phyloP scores from a whole-genome alignment of 2,113 vertebrate species.

The Megalops atlanticus region DNA sequence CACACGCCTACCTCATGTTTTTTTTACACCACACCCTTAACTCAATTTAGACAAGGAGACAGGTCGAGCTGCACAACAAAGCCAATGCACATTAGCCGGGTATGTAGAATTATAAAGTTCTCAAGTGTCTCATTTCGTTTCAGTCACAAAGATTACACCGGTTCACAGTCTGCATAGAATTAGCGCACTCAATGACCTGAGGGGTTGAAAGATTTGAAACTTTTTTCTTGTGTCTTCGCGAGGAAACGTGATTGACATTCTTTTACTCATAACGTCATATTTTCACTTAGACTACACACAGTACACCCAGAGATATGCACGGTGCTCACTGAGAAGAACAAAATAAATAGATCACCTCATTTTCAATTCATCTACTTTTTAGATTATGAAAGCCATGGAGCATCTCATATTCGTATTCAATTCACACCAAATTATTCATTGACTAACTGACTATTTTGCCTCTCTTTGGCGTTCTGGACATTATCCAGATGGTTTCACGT shows the following conservation, averaged over 20 bases:
- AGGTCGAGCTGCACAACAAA: not conserved
- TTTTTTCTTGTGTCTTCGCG: too few species aligned
- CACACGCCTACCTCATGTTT: not conserved
- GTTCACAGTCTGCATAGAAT: not conserved
- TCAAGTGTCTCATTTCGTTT: not conserved
- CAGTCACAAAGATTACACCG: not conserved
- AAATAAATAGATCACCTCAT: too few species aligned
- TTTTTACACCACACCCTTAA: constrained; percentile 12
- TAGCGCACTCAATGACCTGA: not conserved
- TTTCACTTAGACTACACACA: too few species aligned
- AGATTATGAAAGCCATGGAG: not conserved
- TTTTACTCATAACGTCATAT: too few species aligned
- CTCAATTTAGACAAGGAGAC: not conserved
- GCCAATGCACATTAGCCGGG: not conserved
- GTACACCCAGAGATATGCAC: too few species aligned
- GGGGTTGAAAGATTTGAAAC: too few species aligned
- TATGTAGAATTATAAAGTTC: not conserved
- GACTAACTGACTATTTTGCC: not conserved
- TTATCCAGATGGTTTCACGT: constrained; percentile 18
- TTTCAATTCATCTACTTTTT: not conserved
- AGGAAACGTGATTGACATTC: too few species aligned
- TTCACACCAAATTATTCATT: not conserved
- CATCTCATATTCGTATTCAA: not conserved
- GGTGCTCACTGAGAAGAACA: too few species aligned
- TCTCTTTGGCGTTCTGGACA: constrained; percentile 18